Percentiles rank a stretch among this genome's conserved stretches.
Evolutionary conservation across 1,140 invertebrate species (phyloP).

Genomic region (Cydia fagiglandana): DNA sequence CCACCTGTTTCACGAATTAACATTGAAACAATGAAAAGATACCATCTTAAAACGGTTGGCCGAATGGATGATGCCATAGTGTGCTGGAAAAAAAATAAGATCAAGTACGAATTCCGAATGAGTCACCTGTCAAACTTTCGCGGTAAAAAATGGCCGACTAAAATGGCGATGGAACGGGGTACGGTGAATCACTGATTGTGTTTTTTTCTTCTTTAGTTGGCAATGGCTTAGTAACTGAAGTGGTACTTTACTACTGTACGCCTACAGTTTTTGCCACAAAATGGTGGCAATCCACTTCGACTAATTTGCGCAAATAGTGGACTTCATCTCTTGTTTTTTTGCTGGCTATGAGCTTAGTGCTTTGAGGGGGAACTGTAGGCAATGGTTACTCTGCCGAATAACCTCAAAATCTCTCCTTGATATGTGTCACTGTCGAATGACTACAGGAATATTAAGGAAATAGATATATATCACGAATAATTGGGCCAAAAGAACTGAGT

Average conservation of each 20-base stretch:
- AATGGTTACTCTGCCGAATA: too few species aligned
- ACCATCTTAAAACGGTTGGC: slow-evolving; percentile 14
- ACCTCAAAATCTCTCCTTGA: too few species aligned
- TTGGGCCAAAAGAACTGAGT: too few species aligned
- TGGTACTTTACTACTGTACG: not conserved
- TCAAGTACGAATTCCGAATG: slow-evolving; percentile 53
- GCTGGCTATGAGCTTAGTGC: too few species aligned
- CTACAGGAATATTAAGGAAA: too few species aligned
- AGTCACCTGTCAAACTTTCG: slow-evolving; percentile 70
- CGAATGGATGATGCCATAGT: slow-evolving; percentile 18
- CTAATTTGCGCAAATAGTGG: too few species aligned
- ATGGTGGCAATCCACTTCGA: too few species aligned
- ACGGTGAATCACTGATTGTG: slow-evolving; percentile 37
- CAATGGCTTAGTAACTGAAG: not conserved
- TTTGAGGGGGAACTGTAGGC: too few species aligned
- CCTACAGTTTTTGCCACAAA: not conserved
- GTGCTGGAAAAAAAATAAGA: slow-evolving; percentile 38
- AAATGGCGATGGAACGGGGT: slow-evolving; percentile 44
- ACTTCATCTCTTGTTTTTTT: too few species aligned
- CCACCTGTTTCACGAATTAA: slow-evolving; percentile 23
- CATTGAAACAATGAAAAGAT: slow-evolving; percentile 9
- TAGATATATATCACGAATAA: too few species aligned
- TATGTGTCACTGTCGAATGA: too few species aligned
- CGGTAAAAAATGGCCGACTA: slow-evolving; percentile 49
- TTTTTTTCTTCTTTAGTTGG: not conserved